Conservation (phyloP, 2,888 invertebrate species). For the Eristalis pertinax region DNA sequence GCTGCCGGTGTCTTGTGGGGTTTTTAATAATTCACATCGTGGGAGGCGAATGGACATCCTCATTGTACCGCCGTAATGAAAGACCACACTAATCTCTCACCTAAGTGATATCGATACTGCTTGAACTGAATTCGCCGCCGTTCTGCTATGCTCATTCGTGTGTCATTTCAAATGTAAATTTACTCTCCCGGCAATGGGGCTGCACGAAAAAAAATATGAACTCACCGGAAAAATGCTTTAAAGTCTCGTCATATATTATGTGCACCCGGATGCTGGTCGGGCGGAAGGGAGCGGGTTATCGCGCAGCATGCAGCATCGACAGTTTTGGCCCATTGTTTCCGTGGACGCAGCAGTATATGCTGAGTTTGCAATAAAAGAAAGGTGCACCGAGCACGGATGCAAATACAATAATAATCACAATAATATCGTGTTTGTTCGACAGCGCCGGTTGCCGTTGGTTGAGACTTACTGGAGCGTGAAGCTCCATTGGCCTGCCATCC, state of each 20-base stretch:
- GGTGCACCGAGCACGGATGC: slow-evolving; percentile 23
- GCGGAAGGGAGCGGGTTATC: background rate
- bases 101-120: slow-evolving; percentile 50
- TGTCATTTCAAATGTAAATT: slow-evolving; percentile 55
- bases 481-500: slow-evolving; percentile 15
- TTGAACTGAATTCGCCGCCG: slow-evolving; percentile 20
- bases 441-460: background rate
- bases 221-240: slow-evolving; percentile 24
- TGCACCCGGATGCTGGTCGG: slow-evolving; percentile 10
- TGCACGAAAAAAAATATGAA: background rate
- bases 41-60: background rate
- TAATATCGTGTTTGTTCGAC: slow-evolving; percentile 39
- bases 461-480: slow-evolving; percentile 21
- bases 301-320: slow-evolving; percentile 5
- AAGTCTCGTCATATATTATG: slow-evolving; percentile 44
- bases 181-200: too few species aligned
- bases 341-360: background rate
- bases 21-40: slow-evolving; percentile 49
- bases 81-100: background rate
- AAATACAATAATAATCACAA: slow-evolving; percentile 47
- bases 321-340: slow-evolving; percentile 23
- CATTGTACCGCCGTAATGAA: background rate
- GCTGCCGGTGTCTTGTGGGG: background rate
- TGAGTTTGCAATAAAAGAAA: slow-evolving; percentile 11
- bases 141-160: background rate